These are phyloP conservation scores for Argyresthia albistria DNA, from an alignment of 2,888 invertebrate genomes.

Conservation along the genomic window DNA sequence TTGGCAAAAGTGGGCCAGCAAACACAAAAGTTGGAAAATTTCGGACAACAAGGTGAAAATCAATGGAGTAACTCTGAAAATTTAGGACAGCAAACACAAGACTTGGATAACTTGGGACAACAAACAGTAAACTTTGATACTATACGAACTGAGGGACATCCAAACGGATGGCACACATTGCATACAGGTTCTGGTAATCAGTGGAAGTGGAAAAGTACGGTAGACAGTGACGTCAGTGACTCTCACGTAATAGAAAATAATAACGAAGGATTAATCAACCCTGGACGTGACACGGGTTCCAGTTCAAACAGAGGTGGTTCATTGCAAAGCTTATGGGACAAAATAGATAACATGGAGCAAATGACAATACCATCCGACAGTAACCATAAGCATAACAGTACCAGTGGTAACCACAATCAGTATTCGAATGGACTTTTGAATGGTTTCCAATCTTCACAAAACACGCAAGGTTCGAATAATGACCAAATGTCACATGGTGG, in stretches of 20 bases:
- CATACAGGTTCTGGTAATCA: no score
- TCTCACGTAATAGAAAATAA: no score
- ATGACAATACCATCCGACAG: neutral
- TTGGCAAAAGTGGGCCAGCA: slow-evolving; percentile 4
- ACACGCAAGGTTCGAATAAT: no score
- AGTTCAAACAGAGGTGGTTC: slow-evolving; percentile 1
- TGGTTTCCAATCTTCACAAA: no score
- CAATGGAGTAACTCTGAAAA: neutral
- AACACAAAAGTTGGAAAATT: slow-evolving; percentile 6
- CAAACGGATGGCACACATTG: no score
- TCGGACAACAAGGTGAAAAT: neutral
- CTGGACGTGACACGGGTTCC: no score
- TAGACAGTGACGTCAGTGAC: no score
- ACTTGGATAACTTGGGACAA: neutral
- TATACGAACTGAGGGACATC: no score
- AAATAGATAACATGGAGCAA: slow-evolving; percentile 6
- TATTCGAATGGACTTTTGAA: neutral
- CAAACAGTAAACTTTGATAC: no score
- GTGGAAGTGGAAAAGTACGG: no score
- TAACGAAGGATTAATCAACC: no score
- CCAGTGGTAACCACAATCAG: no score
- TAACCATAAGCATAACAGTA: neutral
- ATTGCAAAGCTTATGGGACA: slow-evolving; percentile 17
- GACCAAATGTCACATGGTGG: neutral
- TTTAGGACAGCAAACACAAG: slow-evolving; percentile 4